Base-by-base conservation (phyloP, 2,797 vertebrate genomes). In the Acanthurus leucopareius region DNA sequence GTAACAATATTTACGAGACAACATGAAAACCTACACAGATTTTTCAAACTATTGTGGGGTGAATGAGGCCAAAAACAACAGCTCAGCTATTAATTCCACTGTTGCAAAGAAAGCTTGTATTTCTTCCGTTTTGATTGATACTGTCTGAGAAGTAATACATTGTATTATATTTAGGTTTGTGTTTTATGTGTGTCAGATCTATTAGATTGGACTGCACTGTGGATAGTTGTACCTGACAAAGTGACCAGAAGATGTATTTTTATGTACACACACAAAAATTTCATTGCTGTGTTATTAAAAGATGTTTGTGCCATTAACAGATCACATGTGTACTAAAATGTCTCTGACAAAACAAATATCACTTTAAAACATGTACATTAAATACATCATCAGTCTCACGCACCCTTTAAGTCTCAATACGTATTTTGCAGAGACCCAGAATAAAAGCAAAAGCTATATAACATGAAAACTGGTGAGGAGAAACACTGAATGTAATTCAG, bases 401-500 rank as follows among this genome's bases (percentile, higher is more conserved):
- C 35, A 19, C 11, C 7, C n/a, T 61, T 16, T 5, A 32, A 32
- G 3, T 20, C 28, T 17, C 22, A 20, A 14, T 32, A 17, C 1
- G 63, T 14, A 60, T 64, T 53, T 54, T 19, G 5, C 13, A 15
- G 45, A 64, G 22, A 22, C 45, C 4, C 20, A 51, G 6, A 53
- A 57, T 61, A 78, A 52, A 5, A 60, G 25, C 19, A n/a, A 56
- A 57, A 28, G 28, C 20, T 15, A 16, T 7, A 32, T 67, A 42
- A 48, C 25, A 16, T 47, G 42, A 6, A 51, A n/a, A 53, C 10
- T 10, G 14, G 28, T 1, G 2, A 25, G 4, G 15, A 75, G 22
- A 79, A 20, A 61, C 22, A 58, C 44, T 57, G n/a, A 58, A 28
- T 73, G 15, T 61, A 19, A 67, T 65, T 52, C 44, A 35, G 13